A percentile compares a stretch with the other conserved stretches of the same genome.
These are phyloP conservation scores for Rhinoraja longicauda DNA, from an alignment of 2,797 vertebrate genomes.

Conservation along the genomic window DNA sequence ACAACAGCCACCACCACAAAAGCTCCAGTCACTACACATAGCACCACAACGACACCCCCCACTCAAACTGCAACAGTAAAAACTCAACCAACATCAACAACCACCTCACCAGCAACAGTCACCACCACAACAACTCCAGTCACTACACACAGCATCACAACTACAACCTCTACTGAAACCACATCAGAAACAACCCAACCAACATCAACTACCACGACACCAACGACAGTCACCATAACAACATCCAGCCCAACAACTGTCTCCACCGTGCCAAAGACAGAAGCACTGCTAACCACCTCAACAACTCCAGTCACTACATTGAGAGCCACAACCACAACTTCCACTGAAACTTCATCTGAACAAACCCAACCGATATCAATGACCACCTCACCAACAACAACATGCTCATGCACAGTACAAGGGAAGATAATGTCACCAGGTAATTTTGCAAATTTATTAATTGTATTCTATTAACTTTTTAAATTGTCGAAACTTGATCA, in stretches of 20 bases:
- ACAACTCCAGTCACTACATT: neutral
- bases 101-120: neutral
- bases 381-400: neutral
- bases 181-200: neutral
- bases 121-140: neutral
- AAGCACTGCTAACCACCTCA: neutral
- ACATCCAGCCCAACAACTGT: too few relatives aligned
- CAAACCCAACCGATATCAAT: rapidly evolving
- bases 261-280: too few relatives aligned
- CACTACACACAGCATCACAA: neutral
- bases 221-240: neutral
- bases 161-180: neutral
- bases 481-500: neutral
- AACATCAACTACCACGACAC: rapidly evolving
- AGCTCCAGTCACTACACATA: neutral
- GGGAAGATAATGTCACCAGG: conserved; percentile 52
- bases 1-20: neutral
- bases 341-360: neutral
- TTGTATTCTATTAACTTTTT: neutral
- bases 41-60: neutral
- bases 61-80: too few relatives aligned
- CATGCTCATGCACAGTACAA: neutral
- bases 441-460: conserved; percentile 43
- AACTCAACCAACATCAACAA: neutral
- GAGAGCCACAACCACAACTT: too few relatives aligned